These are phyloP conservation scores for Erebia aethiops DNA, from an alignment of 2,888 invertebrate genomes.

Conservation along the genomic window DNA sequence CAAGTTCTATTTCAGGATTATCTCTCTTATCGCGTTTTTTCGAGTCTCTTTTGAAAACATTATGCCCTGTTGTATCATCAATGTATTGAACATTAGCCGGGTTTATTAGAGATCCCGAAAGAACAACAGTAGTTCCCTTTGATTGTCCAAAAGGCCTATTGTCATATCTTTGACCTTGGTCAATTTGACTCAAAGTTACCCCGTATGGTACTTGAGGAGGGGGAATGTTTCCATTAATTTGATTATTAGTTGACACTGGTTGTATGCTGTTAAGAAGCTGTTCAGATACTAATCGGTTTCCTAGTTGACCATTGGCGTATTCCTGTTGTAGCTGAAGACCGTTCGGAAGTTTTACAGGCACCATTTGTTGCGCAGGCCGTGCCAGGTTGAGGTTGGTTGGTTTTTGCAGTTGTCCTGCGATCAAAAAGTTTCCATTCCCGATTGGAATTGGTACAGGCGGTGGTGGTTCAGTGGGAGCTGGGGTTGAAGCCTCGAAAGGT, in stretches of 20 bases:
- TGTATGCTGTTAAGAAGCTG: constrained; percentile 75
- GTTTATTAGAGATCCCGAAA: constrained; percentile 76
- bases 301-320: constrained; percentile 86
- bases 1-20: constrained; percentile 73
- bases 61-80: constrained; percentile 77
- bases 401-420: constrained; percentile 86
- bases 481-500: constrained; percentile 83
- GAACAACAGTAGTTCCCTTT: constrained; percentile 62
- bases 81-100: constrained; percentile 85
- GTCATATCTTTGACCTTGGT: constrained; percentile 49
- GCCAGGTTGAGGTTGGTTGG: constrained; percentile 81
- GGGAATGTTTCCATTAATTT: constrained; percentile 41
- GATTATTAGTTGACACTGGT: constrained; percentile 47
- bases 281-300: constrained; percentile 81
- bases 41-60: constrained; percentile 77
- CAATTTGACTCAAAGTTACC: constrained; percentile 48
- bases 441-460: constrained; percentile 69
- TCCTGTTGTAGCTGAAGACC: constrained; percentile 81
- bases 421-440: constrained; percentile 82
- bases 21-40: constrained; percentile 75
- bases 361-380: constrained; percentile 70
- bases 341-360: constrained; percentile 73
- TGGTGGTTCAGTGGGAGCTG: constrained; percentile 81
- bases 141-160: constrained; percentile 57
- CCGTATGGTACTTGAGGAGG: constrained; percentile 50